Evolutionary conservation across 2,113 vertebrate genomes (phyloP).

Genomic region (Forbesichthys papilliferus): DNA sequence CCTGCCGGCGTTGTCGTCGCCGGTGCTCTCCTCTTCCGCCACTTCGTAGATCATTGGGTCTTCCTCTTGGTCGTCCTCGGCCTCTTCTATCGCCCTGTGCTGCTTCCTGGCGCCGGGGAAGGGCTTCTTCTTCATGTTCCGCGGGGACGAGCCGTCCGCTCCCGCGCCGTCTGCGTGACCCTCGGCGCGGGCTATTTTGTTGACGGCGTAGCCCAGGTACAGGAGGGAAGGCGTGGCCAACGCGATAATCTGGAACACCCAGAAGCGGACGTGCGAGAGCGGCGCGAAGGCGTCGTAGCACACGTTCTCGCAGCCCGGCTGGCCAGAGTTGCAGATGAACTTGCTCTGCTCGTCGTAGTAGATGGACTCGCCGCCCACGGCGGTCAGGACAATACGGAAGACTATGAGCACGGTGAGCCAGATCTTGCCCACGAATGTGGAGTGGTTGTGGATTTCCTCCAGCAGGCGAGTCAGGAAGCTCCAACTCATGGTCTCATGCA

Average conservation of each 20-base stretch:
- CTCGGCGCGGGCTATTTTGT: conserved; percentile 87
- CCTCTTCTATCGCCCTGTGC: conserved; percentile 84
- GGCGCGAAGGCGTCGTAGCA: conserved; percentile 93
- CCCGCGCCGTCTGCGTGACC: conserved; percentile 66
- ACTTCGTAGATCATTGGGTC: conserved; percentile 93
- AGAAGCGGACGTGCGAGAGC: conserved; percentile 91
- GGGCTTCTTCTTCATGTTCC: conserved; percentile 69
- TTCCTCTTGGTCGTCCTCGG: conserved; percentile 87
- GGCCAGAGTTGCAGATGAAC: conserved; percentile 91
- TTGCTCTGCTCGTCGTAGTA: conserved; percentile 97
- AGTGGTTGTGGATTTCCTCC: conserved; percentile 97
- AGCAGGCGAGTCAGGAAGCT: conserved; percentile 93
- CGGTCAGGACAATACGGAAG: conserved; percentile 93
- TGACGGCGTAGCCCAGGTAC: conserved; percentile 90
- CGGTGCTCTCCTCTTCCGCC: conserved; percentile 79
- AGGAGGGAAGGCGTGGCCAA: conserved; percentile 88
- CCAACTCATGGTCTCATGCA: conserved; percentile 86
- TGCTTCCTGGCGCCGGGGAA: conserved; percentile 79
- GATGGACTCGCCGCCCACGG: conserved; percentile 92
- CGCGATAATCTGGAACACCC: conserved; percentile 95
- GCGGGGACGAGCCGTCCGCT: conserved; percentile 35
- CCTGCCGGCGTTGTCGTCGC: conserved; percentile 70
- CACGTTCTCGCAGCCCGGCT: conserved; percentile 93
- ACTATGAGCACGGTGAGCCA: conserved; percentile 91
- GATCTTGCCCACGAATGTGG: conserved; percentile 95